Conservation (phyloP, 2,113 vertebrate species). For the Sander vitreus region DNA sequence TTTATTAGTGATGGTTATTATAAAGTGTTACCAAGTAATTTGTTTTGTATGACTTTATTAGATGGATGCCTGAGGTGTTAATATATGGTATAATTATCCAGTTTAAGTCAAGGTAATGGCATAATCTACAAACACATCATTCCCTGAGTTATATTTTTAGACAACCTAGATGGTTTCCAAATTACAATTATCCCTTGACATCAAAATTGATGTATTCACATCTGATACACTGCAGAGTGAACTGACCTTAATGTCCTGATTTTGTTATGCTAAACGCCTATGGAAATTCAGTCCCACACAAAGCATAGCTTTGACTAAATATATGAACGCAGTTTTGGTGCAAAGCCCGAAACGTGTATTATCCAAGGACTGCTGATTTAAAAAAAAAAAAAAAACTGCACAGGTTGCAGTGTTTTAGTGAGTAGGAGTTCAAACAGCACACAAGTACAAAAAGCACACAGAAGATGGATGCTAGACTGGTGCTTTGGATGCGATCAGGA, state of each 20-base stretch:
- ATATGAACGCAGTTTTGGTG: constrained; percentile 9
- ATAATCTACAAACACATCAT: background rate
- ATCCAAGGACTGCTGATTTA: constrained; percentile 50
- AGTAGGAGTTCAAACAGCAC: constrained; percentile 60
- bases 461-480: background rate
- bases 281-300: constrained; percentile 38
- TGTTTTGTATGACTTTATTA: background rate
- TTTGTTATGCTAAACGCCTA: constrained; percentile 29
- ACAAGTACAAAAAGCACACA: constrained; percentile 3
- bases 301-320: constrained; percentile 25
- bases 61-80: background rate
- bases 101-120: background rate
- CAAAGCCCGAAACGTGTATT: constrained; percentile 27
- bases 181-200: constrained; percentile 1
- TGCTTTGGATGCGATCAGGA: constrained; percentile 37
- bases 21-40: too few relatives aligned
- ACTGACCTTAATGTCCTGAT: constrained; percentile 10
- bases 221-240: background rate
- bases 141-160: background rate
- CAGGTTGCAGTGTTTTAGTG: constrained; percentile 60
- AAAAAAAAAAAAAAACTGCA: constrained; percentile 61
- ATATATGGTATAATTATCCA: fast-evolving
- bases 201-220: background rate
- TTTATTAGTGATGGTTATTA: too few relatives aligned
- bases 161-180: background rate